Conservation (phyloP, 2,113 vertebrate genomes). For the Oophaga pumilio region DNA sequence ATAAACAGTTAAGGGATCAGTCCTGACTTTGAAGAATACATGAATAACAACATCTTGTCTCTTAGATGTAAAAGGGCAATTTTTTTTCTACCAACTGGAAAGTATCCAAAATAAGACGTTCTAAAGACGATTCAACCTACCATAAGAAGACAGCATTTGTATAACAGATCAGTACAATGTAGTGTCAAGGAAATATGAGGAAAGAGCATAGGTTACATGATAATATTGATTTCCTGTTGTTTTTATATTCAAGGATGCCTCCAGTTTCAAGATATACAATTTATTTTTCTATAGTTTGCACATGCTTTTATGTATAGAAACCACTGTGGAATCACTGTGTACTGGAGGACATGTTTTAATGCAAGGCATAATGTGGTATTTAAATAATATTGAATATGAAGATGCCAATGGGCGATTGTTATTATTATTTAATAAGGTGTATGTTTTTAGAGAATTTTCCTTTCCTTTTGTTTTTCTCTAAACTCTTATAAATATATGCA, state of each 20-base stretch:
- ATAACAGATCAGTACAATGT: neutral
- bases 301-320: neutral
- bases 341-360: too few species aligned
- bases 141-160: neutral
- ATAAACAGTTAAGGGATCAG: neutral
- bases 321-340: neutral
- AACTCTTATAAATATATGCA: too few species aligned
- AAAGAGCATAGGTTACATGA: neutral
- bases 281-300: neutral
- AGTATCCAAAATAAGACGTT: neutral
- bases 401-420: too few species aligned
- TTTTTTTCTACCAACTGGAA: neutral
- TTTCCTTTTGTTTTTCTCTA: too few species aligned
- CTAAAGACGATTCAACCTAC: neutral
- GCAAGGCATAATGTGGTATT: too few species aligned
- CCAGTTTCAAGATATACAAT: neutral
- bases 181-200: neutral
- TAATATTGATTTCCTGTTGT: neutral
- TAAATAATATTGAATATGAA: too few species aligned
- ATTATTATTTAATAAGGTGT: too few species aligned
- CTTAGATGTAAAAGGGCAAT: slow-evolving; percentile 1
- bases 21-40: slow-evolving; percentile 18
- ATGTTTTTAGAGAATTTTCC: too few species aligned
- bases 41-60: neutral
- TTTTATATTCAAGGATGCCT: neutral